These are phyloP conservation scores for Chrosomus eos DNA, from an alignment of 2,797 vertebrate genomes.

Conservation along the genomic window DNA sequence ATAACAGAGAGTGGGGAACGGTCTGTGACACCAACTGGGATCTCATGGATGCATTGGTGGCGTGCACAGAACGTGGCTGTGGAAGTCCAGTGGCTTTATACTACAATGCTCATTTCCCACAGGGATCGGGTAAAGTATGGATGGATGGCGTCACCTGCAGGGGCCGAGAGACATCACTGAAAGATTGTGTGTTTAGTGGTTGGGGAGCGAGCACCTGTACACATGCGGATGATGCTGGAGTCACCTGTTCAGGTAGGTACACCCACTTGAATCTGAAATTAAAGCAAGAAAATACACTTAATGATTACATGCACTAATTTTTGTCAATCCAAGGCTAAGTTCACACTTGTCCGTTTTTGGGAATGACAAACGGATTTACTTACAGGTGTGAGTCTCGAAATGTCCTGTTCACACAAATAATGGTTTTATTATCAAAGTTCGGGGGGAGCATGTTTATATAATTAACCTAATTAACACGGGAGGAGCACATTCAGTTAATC, in stretches of 20 bases:
- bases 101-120: constrained; percentile 45
- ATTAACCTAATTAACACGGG: too few species aligned
- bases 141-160: constrained; percentile 63
- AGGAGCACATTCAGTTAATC: too few species aligned
- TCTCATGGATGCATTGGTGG: constrained; percentile 57
- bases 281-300: neutral
- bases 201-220: constrained; percentile 62
- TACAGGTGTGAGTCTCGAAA: neutral
- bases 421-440: too few species aligned
- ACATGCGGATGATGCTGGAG: constrained; percentile 64
- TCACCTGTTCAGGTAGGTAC: constrained; percentile 67
- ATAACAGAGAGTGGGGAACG: constrained; percentile 62
- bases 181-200: constrained; percentile 62
- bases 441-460: too few species aligned
- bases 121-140: constrained; percentile 64
- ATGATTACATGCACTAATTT: neutral
- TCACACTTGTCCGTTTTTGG: neutral
- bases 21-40: constrained; percentile 72
- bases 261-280: neutral
- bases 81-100: constrained; percentile 45
- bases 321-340: neutral
- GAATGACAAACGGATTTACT: neutral
- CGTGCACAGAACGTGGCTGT: constrained; percentile 66
- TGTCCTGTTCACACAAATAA: neutral
- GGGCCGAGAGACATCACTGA: constrained; percentile 52